Conservation (phyloP, 2,797 vertebrate genomes). For the Paramormyrops hopkinsi region DNA sequence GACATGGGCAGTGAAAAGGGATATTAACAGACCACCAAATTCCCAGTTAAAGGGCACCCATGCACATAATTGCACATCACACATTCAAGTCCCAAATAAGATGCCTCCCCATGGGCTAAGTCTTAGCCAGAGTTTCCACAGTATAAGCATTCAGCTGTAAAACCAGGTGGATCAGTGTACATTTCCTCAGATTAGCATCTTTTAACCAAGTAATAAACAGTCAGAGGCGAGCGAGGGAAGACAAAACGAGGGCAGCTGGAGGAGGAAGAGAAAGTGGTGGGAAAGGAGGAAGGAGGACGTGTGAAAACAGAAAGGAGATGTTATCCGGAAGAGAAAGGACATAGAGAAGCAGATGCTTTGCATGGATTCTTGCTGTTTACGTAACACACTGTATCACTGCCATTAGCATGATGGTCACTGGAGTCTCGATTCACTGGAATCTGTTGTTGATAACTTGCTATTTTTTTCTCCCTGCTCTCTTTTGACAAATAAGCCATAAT, state of each 20-base stretch:
- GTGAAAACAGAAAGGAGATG: slow-evolving; percentile 1
- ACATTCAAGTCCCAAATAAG: not conserved
- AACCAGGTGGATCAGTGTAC: not conserved
- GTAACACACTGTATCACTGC: not conserved
- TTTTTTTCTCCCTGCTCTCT: not conserved
- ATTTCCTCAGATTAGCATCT: not conserved
- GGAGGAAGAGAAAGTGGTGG: not conserved
- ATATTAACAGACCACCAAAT: not conserved
- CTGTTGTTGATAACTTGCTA: not conserved
- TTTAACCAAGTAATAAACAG: slow-evolving; percentile 3
- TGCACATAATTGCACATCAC: not conserved
- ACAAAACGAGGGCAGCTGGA: not conserved
- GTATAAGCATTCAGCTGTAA: not conserved
- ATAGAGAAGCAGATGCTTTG: not conserved
- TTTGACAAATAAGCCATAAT: not conserved
- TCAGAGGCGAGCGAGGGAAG: slow-evolving; percentile 6
- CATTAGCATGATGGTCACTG: not conserved
- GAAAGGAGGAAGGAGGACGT: not conserved
- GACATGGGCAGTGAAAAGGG: not conserved
- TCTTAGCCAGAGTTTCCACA: not conserved
- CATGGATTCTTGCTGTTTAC: not conserved
- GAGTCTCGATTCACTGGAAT: not conserved
- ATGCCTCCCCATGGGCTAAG: not conserved
- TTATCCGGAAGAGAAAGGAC: not conserved
- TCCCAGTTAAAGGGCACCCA: not conserved